Conservation (phyloP, 2,797 vertebrate species). For the Natrix natrix region DNA sequence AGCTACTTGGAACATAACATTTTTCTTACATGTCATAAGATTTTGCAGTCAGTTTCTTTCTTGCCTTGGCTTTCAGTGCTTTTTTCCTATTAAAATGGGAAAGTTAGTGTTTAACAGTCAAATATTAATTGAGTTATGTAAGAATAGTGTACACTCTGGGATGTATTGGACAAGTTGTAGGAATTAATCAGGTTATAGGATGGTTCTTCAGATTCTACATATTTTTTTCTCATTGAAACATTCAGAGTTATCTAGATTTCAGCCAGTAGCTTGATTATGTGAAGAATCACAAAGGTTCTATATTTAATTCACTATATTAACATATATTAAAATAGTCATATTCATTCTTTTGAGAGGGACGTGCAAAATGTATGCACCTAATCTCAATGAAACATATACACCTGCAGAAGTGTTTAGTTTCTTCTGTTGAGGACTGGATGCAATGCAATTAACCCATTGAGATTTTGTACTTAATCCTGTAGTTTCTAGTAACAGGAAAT, state of each 20-base stretch:
- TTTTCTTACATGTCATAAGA: background rate
- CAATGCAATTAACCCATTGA: background rate
- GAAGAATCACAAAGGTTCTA: background rate
- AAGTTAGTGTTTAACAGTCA: background rate
- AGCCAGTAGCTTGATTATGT: background rate
- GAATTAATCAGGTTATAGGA: background rate
- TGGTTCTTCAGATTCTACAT: background rate
- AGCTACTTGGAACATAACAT: background rate
- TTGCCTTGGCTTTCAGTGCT: background rate
- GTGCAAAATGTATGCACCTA: background rate
- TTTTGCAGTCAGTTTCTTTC: constrained; percentile 26
- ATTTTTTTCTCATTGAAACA: background rate
- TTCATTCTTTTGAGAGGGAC: background rate
- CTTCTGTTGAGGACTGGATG: background rate
- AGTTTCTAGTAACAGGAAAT: background rate
- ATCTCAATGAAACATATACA: background rate
- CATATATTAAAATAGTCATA: background rate
- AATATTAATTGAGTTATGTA: background rate
- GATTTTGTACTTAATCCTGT: background rate
- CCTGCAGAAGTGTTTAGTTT: background rate
- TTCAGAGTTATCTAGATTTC: background rate
- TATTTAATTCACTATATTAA: background rate
- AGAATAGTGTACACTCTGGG: background rate
- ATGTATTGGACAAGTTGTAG: background rate
- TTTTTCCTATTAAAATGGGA: constrained; percentile 47